A percentile compares a stretch with the other conserved stretches of the same genome.
Conservation (phyloP, 2,797 vertebrate genomes). For the Labroides dimidiatus region DNA sequence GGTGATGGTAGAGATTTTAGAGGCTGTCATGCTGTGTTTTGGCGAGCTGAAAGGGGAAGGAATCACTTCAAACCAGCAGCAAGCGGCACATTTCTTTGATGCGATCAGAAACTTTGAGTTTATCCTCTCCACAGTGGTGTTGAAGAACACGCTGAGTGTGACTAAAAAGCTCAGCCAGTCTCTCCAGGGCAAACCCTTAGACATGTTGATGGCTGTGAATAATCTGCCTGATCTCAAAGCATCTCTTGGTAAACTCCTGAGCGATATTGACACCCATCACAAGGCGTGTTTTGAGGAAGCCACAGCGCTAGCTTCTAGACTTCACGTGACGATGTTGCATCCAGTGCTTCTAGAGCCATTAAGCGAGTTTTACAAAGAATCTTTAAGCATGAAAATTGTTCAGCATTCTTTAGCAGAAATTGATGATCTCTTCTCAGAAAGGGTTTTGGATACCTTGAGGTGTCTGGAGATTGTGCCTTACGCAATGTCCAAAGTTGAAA, state of each 20-base stretch:
- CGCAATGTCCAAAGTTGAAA: conserved; percentile 85
- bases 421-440: conserved; percentile 80
- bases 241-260: conserved; percentile 70
- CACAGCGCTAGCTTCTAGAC: conserved; percentile 72
- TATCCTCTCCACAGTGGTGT: conserved; percentile 80
- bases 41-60: conserved; percentile 76
- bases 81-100: conserved; percentile 73
- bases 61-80: conserved; percentile 55
- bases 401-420: conserved; percentile 81
- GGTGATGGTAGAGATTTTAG: conserved; percentile 78
- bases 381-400: conserved; percentile 74
- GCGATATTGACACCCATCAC: conserved; percentile 78
- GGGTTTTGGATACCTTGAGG: conserved; percentile 79
- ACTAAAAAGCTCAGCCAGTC: conserved; percentile 81
- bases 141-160: conserved; percentile 77
- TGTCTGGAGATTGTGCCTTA: conserved; percentile 90
- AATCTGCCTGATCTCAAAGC: conserved; percentile 73
- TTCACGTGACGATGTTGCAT: conserved; percentile 77
- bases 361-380: conserved; percentile 82
- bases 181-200: conserved; percentile 84
- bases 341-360: conserved; percentile 79
- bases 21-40: conserved; percentile 78
- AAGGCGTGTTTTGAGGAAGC: conserved; percentile 85
- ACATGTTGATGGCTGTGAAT: conserved; percentile 79
- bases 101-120: conserved; percentile 83